phyloP scores from a whole-genome alignment of 2,888 invertebrate genomes.

The Harpalus rufipes region DNA sequence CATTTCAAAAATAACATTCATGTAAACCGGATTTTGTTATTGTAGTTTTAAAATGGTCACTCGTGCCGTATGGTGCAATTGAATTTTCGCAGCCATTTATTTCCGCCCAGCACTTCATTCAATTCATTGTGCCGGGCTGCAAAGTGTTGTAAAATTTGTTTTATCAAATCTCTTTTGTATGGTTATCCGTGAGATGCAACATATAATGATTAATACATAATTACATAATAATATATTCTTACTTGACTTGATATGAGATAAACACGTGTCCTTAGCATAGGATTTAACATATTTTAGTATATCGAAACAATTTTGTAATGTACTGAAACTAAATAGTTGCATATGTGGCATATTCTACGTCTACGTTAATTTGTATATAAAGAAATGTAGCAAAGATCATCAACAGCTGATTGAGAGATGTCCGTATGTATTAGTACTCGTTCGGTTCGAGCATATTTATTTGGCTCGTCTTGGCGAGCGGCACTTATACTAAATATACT shows the following conservation, averaged over 20 bases:
- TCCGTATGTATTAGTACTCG: neutral
- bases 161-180: conserved; percentile 47
- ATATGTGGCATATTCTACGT: conserved; percentile 66
- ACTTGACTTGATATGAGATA: conserved; percentile 67
- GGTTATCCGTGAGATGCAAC: conserved; percentile 42
- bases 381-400: conserved; percentile 43
- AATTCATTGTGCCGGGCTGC: conserved; percentile 33
- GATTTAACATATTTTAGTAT: conserved; percentile 67
- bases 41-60: conserved; percentile 59
- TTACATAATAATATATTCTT: conserved; percentile 67
- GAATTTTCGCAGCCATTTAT: conserved; percentile 3
- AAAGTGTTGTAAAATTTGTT: conserved; percentile 12
- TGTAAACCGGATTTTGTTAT: conserved; percentile 66
- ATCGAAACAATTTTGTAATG: conserved; percentile 67
- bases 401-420: conserved; percentile 5
- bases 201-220: conserved; percentile 53
- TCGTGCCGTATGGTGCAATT: conserved; percentile 59
- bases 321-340: conserved; percentile 64
- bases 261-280: conserved; percentile 66
- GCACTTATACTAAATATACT: neutral
- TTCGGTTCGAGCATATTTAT: neutral
- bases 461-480: neutral
- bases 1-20: conserved; percentile 60
- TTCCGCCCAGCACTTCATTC: conserved; percentile 29
- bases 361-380: conserved; percentile 66